Conservation (phyloP, 2,888 invertebrate species). For the Gastrophysa polygoni region DNA sequence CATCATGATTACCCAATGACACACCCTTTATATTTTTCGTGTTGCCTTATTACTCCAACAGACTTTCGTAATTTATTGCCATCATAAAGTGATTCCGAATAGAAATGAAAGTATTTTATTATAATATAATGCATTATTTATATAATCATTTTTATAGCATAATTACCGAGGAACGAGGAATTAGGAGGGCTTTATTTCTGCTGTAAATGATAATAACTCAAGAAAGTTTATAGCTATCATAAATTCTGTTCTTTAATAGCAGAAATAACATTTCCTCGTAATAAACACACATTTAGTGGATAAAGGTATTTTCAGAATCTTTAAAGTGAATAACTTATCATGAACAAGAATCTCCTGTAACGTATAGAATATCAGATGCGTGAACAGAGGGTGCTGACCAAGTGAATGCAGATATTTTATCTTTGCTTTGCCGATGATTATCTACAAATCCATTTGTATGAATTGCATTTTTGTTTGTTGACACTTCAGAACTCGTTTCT, state of each 20-base stretch:
- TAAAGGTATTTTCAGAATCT: slow-evolving; percentile 9
- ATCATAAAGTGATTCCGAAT: slow-evolving; percentile 21
- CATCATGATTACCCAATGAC: background rate
- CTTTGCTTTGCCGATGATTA: too few species aligned
- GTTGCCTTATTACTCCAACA: background rate
- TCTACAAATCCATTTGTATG: too few species aligned
- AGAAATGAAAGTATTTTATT: slow-evolving; percentile 27
- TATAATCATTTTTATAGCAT: slow-evolving; percentile 35
- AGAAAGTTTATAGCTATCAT: slow-evolving; percentile 31
- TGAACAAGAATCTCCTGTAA: background rate
- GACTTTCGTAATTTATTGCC: slow-evolving; percentile 28
- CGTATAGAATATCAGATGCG: too few species aligned
- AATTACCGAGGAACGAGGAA: slow-evolving; percentile 31
- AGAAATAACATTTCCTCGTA: slow-evolving; percentile 13
- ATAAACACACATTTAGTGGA: slow-evolving; percentile 6
- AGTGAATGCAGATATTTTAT: too few species aligned
- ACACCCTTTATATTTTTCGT: slow-evolving; percentile 4
- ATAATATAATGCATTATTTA: slow-evolving; percentile 31
- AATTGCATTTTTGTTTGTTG: too few species aligned
- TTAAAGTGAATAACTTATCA: slow-evolving; percentile 5
- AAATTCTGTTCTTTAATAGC: slow-evolving; percentile 36
- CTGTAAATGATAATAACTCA: slow-evolving; percentile 39
- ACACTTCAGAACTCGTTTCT: too few species aligned
- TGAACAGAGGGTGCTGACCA: too few species aligned
- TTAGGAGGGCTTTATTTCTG: slow-evolving; percentile 36